Evolutionary conservation across 2,113 vertebrate genomes (phyloP).

Genomic region (Motacilla alba): DNA sequence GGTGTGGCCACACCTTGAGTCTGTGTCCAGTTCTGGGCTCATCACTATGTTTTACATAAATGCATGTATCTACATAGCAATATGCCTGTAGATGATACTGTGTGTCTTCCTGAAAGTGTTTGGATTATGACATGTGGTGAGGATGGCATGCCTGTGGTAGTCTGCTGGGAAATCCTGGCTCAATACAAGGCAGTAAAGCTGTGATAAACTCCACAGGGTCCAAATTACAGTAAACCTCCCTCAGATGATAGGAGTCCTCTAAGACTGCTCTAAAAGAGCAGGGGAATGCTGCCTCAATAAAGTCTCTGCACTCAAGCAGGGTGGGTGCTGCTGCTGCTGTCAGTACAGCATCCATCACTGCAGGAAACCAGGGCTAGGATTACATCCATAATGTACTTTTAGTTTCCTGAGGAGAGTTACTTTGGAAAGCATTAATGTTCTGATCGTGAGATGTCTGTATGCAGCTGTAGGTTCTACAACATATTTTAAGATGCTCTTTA

Average conservation of each 20-base stretch:
- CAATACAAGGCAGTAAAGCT: fast-evolving
- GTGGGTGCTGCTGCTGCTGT: not conserved
- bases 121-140: not conserved
- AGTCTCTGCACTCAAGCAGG: not conserved
- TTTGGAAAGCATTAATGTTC: not conserved
- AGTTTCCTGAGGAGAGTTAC: not conserved
- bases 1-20: not conserved
- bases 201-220: not conserved
- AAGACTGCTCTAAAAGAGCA: not conserved
- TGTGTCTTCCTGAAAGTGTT: not conserved
- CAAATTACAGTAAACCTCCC: not conserved
- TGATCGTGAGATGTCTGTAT: not conserved
- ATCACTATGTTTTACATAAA: not conserved
- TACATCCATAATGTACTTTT: not conserved
- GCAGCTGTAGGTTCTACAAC: not conserved
- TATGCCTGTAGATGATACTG: not conserved
- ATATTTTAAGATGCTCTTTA: not conserved
- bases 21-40: not conserved
- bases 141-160: not conserved
- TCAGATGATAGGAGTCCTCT: not conserved
- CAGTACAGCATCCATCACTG: not conserved
- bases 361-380: not conserved
- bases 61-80: fast-evolving
- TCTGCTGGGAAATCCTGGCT: not conserved
- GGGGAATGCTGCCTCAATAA: not conserved